Evolutionary conservation across 1,140 invertebrate species (phyloP), one percentile per base, ranked within the genome.

Genomic region (Nasonia vitripennis): DNA sequence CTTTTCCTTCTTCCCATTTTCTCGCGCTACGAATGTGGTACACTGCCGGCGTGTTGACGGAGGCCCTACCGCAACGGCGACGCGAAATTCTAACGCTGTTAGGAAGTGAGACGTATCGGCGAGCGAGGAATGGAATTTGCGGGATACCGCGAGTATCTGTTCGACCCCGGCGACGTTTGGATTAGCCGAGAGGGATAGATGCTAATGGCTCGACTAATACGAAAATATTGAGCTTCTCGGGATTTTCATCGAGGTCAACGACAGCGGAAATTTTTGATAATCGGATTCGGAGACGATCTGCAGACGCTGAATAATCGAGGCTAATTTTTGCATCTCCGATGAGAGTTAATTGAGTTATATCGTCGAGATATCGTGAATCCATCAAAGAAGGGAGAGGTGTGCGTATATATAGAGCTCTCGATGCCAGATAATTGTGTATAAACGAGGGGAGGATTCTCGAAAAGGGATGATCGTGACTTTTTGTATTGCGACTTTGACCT

Each of bases 1-100:
- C 88, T 89, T 89, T 89, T 85, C 86, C 83, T 85, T 87, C 87
- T 87, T 81, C 85, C 48, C 20, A 62, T 62, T 62, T 62, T 62
- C 55, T 62, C 55, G 55, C 55, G 55, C 37, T 14, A 1, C 48
- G 48, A 62, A 62, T 62, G 17, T 62, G 14, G 55, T 20, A 20
- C 55, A 20, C 17, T 20, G 0, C 1, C 17, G 5, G 20, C 2
- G 17, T 17, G 51, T 55, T 17, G 51, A 55, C 51, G 17, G 51
- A 55, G 51, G 12, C 17, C 51, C 51, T 14, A 55, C 51, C 51
- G 51, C 51, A 55, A 55, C 41, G 41, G 1, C 41, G 41, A 45
- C 51, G 55, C 55, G 55, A 62, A n/a, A 62, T 62, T 20, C 55
- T 55, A 55, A 55, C 17, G 17, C 51, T 55, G 51, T 55, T 55